A percentile compares a stretch with the other conserved stretches of the same genome.
Conservation (phyloP, 2,888 invertebrate genomes). For the Pollenia labialis region DNA sequence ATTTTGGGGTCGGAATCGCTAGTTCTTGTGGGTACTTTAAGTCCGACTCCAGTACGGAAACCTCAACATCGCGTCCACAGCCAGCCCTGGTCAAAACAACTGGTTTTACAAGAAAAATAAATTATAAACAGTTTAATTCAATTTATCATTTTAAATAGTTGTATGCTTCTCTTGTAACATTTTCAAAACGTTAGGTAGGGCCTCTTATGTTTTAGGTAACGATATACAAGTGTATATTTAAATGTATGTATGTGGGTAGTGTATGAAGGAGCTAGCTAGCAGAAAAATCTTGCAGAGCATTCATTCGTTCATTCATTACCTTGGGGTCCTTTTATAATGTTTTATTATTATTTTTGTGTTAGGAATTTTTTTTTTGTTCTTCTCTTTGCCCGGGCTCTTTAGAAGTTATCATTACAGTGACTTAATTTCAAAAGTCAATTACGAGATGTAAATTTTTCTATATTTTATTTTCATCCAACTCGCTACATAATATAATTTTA, state of each 20-base stretch:
- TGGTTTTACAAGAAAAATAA: no score
- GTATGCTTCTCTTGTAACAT: no score
- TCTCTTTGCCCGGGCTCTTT: constrained; percentile 62
- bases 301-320: constrained; percentile 51
- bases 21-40: no score
- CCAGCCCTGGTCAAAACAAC: no score
- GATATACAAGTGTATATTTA: background rate
- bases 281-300: constrained; percentile 39
- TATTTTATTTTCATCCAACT: constrained; percentile 39
- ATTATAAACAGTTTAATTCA: no score
- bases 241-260: constrained; percentile 9
- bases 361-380: constrained; percentile 27
- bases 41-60: no score
- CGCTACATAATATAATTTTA: constrained; percentile 46
- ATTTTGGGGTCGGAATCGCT: no score
- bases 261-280: constrained; percentile 5
- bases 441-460: constrained; percentile 68
- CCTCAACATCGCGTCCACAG: no score
- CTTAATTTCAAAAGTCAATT: constrained; percentile 73
- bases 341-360: constrained; percentile 26
- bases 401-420: constrained; percentile 72
- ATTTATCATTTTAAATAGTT: no score
- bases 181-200: no score
- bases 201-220: no score
- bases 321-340: constrained; percentile 58